phyloP scores from a whole-genome alignment of 2,113 vertebrate species.

The Synodontis membranacea region DNA sequence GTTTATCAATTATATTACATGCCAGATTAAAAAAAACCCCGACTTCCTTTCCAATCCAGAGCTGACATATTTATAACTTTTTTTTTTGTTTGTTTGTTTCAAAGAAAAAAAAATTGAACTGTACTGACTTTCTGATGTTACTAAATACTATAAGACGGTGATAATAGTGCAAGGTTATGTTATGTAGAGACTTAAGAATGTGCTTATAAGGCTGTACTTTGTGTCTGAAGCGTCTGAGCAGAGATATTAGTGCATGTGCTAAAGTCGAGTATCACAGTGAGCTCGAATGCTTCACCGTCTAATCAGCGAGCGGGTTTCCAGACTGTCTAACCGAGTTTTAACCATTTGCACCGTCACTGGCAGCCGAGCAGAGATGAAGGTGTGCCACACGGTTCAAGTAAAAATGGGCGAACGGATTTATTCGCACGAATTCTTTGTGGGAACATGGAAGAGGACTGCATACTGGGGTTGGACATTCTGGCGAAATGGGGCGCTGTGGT shows the following conservation, averaged over 20 bases:
- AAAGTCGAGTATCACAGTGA: neutral
- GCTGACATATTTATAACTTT: neutral
- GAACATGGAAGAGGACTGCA: too few species aligned
- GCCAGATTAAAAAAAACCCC: neutral
- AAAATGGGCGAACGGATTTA: too few species aligned
- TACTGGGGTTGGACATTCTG: too few species aligned
- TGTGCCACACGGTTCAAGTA: too few species aligned
- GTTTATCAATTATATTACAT: neutral
- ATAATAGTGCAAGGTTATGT: neutral
- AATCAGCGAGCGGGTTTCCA: too few species aligned
- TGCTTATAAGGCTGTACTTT: slow-evolving; percentile 15
- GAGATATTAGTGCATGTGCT: slow-evolving; percentile 7
- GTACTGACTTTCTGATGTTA: slow-evolving; percentile 6
- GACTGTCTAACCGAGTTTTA: too few species aligned
- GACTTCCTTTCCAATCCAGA: slow-evolving; percentile 8
- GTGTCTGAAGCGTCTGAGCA: neutral
- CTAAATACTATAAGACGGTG: neutral
- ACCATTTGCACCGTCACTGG: too few species aligned
- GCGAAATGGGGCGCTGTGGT: too few species aligned
- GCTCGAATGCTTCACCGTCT: neutral
- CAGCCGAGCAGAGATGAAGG: too few species aligned
- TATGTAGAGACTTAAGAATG: slow-evolving; percentile 12
- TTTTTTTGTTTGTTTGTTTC: neutral
- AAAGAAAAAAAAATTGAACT: neutral
- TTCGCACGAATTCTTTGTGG: too few species aligned